A percentile compares a stretch with the other conserved stretches of the same genome.
These are phyloP conservation scores for Parascotia fuliginaria DNA, from an alignment of 2,888 invertebrate species.

Conservation along the genomic window DNA sequence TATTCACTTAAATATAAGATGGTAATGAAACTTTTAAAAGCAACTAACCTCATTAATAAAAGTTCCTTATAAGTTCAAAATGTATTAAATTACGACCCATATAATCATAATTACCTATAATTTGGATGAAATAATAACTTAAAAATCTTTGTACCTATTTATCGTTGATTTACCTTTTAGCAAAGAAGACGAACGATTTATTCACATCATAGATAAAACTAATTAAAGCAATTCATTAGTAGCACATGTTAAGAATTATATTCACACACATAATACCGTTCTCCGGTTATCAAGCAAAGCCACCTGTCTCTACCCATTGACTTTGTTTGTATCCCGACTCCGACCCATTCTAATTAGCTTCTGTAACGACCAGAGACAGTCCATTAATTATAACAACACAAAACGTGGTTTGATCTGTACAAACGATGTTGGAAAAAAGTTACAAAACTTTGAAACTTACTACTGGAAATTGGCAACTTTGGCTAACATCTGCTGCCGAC, in stretches of 20 bases:
- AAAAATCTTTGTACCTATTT: too few relatives aligned
- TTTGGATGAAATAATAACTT: too few relatives aligned
- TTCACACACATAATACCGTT: constrained; percentile 24
- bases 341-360: constrained; percentile 69
- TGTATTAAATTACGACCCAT: too few relatives aligned
- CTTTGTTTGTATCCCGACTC: constrained; percentile 63
- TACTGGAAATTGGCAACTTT: constrained; percentile 50
- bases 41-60: background rate
- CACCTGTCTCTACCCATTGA: constrained; percentile 66
- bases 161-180: too few relatives aligned
- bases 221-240: constrained; percentile 13
- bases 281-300: constrained; percentile 53
- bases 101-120: too few relatives aligned
- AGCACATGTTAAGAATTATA: constrained; percentile 24
- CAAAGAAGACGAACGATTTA: background rate
- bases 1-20: constrained; percentile 1
- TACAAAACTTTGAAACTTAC: constrained; percentile 40
- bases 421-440: constrained; percentile 60
- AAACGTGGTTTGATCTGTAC: constrained; percentile 59
- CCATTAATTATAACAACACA: constrained; percentile 76
- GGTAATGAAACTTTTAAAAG: background rate
- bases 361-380: constrained; percentile 66
- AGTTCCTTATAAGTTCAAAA: background rate
- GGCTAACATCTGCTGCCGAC: constrained; percentile 55
- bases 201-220: constrained; percentile 8